A percentile compares a stretch with the other conserved stretches of the same genome.
Conservation (phyloP, 2,888 invertebrate genomes). For the Agrotis ipsilon region DNA sequence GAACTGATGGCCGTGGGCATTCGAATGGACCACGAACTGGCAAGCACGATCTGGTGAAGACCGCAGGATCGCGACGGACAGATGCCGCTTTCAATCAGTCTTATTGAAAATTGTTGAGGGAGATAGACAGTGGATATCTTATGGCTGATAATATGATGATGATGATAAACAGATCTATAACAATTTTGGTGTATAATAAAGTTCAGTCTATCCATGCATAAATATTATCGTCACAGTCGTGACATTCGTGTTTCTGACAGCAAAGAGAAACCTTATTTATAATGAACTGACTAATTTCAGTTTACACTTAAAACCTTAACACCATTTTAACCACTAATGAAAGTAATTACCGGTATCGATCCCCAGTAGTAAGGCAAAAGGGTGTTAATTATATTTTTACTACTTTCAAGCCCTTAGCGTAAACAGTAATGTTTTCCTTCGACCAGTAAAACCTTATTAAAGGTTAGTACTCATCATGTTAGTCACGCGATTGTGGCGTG, state of each 20-base stretch:
- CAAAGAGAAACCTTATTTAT: background rate
- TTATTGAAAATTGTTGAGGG: too few relatives aligned
- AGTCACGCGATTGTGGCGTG: conserved; percentile 56
- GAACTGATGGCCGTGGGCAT: too few relatives aligned
- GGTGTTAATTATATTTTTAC: conserved; percentile 45
- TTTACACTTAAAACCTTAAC: background rate
- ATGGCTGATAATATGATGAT: too few relatives aligned
- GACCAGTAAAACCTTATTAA: conserved; percentile 43
- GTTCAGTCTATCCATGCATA: too few relatives aligned
- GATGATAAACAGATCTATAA: too few relatives aligned
- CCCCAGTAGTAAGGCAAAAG: conserved; percentile 2
- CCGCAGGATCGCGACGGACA: too few relatives aligned
- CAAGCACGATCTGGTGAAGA: too few relatives aligned
- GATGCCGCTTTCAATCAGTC: too few relatives aligned
- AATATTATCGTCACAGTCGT: background rate
- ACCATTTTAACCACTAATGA: conserved; percentile 18
- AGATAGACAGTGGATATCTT: too few relatives aligned
- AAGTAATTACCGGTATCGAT: conserved; percentile 43
- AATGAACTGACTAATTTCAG: background rate
- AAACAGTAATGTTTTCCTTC: conserved; percentile 51
- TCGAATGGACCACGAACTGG: too few relatives aligned
- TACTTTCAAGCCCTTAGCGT: conserved; percentile 28
- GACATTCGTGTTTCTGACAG: background rate
- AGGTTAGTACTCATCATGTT: conserved; percentile 43
- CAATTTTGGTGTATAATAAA: too few relatives aligned